Evolutionary conservation across 2,797 vertebrate species (phyloP).

Genomic region (Pempheris klunzingeri): DNA sequence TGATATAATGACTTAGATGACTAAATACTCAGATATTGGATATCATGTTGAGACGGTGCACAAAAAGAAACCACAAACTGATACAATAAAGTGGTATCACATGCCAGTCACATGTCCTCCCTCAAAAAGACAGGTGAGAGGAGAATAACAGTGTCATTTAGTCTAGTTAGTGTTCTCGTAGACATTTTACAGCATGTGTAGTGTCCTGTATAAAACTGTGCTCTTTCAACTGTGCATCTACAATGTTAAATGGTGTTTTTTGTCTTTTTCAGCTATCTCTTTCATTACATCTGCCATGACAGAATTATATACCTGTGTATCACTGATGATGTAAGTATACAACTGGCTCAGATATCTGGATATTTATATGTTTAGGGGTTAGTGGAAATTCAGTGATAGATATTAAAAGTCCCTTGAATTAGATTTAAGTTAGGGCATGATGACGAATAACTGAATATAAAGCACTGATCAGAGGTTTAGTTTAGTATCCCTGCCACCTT

Average conservation of each 20-base stretch:
- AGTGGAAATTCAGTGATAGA: neutral
- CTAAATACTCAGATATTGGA: neutral
- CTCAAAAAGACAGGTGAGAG: neutral
- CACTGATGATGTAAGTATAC: conserved; percentile 96
- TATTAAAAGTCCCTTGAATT: neutral
- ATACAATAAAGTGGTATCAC: conserved; percentile 6
- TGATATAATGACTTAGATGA: neutral
- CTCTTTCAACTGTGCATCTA: neutral
- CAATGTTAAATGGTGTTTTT: neutral
- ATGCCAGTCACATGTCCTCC: neutral
- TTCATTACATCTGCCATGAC: conserved; percentile 99
- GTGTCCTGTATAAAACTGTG: neutral
- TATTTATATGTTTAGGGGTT: neutral
- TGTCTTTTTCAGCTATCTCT: conserved; percentile 90
- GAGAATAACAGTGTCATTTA: neutral
- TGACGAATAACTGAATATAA: neutral
- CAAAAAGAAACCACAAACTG: neutral
- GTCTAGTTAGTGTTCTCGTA: neutral
- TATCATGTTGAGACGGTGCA: neutral
- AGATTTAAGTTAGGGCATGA: neutral
- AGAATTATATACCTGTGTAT: conserved; percentile 98
- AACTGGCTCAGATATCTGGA: neutral
- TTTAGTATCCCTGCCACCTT: neutral
- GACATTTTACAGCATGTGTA: neutral
- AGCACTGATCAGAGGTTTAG: neutral